A percentile compares a stretch with the other conserved stretches of the same genome.
Evolutionary conservation across 2,888 invertebrate genomes (phyloP).

Genomic region (Danaus chrysippus): DNA sequence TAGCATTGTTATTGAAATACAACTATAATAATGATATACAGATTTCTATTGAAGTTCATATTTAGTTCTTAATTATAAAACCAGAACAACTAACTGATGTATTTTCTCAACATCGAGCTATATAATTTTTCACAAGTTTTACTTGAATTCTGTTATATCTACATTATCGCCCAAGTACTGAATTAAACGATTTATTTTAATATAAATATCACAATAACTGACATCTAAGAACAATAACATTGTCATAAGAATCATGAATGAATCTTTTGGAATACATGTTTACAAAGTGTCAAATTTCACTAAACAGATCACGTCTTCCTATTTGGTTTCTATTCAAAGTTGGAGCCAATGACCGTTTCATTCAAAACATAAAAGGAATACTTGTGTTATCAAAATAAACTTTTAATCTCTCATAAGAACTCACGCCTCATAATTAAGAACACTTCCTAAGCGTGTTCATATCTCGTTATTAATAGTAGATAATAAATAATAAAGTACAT

Average conservation of each 20-base stretch:
- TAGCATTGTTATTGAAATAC: too few species aligned
- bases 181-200: too few species aligned
- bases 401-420: slow-evolving; percentile 25
- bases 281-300: slow-evolving; percentile 30
- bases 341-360: slow-evolving; percentile 36
- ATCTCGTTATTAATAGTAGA: too few species aligned
- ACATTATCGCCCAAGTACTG: too few species aligned
- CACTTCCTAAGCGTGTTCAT: slow-evolving; percentile 3
- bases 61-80: too few species aligned
- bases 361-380: slow-evolving; percentile 32
- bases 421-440: slow-evolving; percentile 22
- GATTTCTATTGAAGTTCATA: too few species aligned
- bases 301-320: slow-evolving; percentile 35
- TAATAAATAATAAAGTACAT: too few species aligned
- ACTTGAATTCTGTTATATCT: background rate
- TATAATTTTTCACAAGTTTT: background rate
- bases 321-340: slow-evolving; percentile 29
- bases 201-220: too few species aligned
- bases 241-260: background rate
- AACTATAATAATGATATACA: too few species aligned
- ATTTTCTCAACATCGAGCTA: background rate
- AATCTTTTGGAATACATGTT: slow-evolving; percentile 7
- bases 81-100: background rate
- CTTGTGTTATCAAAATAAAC: slow-evolving; percentile 37
- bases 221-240: too few species aligned